A percentile compares a stretch with the other conserved stretches of the same genome.
These are phyloP conservation scores for Paraescarpia echinospica DNA, from an alignment of 1,140 invertebrate genomes.

Conservation along the genomic window DNA sequence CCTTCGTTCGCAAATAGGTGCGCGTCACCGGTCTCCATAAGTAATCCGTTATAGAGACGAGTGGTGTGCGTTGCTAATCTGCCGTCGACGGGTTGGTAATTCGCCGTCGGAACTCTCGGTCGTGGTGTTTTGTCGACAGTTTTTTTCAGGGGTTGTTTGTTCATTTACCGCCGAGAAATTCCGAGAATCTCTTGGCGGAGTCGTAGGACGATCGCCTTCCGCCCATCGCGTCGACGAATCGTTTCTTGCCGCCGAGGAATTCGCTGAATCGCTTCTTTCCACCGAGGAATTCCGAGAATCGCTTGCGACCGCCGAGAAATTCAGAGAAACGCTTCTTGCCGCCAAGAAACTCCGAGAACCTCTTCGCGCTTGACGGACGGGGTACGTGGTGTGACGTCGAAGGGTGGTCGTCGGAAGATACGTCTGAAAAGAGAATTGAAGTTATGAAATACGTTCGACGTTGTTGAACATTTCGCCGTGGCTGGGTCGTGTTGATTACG, in stretches of 20 bases:
- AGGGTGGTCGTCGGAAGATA: not conserved
- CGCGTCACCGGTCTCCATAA: not conserved
- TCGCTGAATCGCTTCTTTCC: constrained; percentile 23
- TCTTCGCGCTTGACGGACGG: constrained; percentile 17
- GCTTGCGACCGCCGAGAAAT: constrained; percentile 29
- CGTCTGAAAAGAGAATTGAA: not conserved
- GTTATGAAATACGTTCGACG: not conserved
- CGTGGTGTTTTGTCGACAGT: constrained; percentile 31
- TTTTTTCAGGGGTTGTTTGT: constrained; percentile 27
- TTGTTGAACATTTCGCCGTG: not conserved
- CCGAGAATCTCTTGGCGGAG: constrained; percentile 40
- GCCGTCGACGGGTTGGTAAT: not conserved
- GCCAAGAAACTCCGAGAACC: constrained; percentile 40
- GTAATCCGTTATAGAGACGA: not conserved
- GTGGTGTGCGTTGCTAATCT: constrained; percentile 11
- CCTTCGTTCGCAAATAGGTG: not conserved
- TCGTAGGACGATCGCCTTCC: constrained; percentile 32
- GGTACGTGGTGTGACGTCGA: not conserved
- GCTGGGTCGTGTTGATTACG: not conserved
- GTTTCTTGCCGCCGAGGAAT: constrained; percentile 29
- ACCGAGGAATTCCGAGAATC: constrained; percentile 41
- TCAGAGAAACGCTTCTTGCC: constrained; percentile 24
- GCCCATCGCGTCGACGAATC: constrained; percentile 33
- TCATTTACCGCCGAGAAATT: constrained; percentile 39
- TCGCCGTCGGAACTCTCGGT: not conserved